phyloP scores from a whole-genome alignment of 1,140 invertebrate genomes.

The Drosophila tani region DNA sequence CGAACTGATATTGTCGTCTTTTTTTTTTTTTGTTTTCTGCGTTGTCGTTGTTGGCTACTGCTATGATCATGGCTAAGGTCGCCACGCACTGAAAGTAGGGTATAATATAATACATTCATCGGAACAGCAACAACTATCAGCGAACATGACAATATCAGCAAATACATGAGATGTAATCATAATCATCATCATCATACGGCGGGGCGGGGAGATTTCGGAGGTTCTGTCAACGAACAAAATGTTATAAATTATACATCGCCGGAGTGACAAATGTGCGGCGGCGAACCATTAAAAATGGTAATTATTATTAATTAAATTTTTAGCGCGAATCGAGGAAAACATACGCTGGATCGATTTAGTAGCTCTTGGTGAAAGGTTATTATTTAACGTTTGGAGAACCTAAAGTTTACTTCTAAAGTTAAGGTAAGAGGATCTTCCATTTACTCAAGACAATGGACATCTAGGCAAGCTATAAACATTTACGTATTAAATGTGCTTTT shows the following conservation, averaged over 20 bases:
- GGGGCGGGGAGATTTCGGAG: background rate
- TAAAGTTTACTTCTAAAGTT: too few relatives aligned
- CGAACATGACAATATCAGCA: slow-evolving; percentile 44
- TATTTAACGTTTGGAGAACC: too few relatives aligned
- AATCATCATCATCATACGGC: slow-evolving; percentile 34
- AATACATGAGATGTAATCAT: slow-evolving; percentile 58
- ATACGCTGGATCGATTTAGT: slow-evolving; percentile 3
- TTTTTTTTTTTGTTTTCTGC: slow-evolving; percentile 11
- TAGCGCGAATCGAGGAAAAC: slow-evolving; percentile 11
- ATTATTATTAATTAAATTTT: slow-evolving; percentile 49
- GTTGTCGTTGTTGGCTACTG: slow-evolving; percentile 28
- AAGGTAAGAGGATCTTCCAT: too few relatives aligned
- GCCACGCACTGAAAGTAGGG: slow-evolving; percentile 62
- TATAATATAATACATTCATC: slow-evolving; percentile 66
- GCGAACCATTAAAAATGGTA: slow-evolving; percentile 44
- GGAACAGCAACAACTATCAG: slow-evolving; percentile 44
- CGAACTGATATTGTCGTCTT: slow-evolving; percentile 28
- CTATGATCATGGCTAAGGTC: slow-evolving; percentile 46
- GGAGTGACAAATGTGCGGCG: slow-evolving; percentile 47
- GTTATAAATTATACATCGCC: slow-evolving; percentile 62
- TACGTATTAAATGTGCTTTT: too few relatives aligned
- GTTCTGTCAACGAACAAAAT: slow-evolving; percentile 56
- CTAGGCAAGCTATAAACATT: too few relatives aligned
- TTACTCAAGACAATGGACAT: too few relatives aligned
- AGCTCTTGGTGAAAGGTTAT: background rate